phyloP scores from a whole-genome alignment of 2,113 vertebrate species.

The Megaptera novaeangliae region DNA sequence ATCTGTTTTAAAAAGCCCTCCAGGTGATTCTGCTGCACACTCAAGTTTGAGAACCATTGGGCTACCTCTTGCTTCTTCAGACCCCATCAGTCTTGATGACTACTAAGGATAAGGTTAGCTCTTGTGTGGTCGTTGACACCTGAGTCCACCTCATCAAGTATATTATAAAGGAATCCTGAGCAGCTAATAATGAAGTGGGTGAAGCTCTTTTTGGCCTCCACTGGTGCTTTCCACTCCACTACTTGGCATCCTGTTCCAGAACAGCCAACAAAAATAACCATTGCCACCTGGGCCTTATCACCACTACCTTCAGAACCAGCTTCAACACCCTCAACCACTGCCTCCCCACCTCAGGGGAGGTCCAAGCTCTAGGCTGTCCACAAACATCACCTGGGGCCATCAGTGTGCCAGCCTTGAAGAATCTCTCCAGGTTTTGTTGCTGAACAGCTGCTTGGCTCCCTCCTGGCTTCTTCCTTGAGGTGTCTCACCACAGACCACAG shows the following conservation, averaged over 20 bases:
- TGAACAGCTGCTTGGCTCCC: background rate
- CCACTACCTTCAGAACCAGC: background rate
- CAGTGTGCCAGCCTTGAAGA: background rate
- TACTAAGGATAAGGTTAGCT: background rate
- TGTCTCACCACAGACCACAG: background rate
- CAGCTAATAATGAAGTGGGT: background rate
- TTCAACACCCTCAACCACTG: background rate
- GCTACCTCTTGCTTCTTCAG: background rate
- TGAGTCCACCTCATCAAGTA: background rate
- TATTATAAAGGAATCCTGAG: background rate
- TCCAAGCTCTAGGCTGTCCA: background rate
- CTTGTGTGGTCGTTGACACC: background rate
- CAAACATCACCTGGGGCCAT: background rate
- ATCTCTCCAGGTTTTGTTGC: background rate
- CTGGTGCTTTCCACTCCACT: background rate
- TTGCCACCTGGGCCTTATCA: background rate
- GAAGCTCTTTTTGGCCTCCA: background rate
- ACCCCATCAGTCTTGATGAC: background rate
- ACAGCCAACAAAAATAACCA: background rate
- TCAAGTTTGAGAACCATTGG: background rate
- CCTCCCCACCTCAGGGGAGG: background rate
- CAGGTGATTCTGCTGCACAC: background rate
- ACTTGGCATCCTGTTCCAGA: background rate
- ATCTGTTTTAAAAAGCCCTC: background rate
- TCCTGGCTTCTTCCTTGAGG: background rate